Percentiles rank a stretch among this genome's conserved stretches.
phyloP scores from a whole-genome alignment of 1,140 invertebrate species.

The Grapholita molesta region DNA sequence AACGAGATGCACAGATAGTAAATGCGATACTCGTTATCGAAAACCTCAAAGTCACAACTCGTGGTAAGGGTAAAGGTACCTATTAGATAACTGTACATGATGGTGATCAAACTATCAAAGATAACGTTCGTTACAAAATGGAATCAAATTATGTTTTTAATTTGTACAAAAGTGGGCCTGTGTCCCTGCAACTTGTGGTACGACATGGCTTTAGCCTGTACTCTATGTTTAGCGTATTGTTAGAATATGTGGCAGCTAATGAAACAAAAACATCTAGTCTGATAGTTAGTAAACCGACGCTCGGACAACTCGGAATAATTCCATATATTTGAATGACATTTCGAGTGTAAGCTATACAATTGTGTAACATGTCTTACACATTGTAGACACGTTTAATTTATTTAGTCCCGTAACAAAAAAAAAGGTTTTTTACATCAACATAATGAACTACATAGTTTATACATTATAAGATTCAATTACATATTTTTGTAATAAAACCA shows the following conservation, averaged over 20 bases:
- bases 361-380: too few relatives aligned
- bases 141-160: background rate
- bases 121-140: background rate
- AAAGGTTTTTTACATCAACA: background rate
- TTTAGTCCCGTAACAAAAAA: background rate
- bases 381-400: too few relatives aligned
- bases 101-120: too few relatives aligned
- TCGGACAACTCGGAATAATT: background rate
- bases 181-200: background rate
- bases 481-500: conserved; percentile 10
- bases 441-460: background rate
- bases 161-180: background rate
- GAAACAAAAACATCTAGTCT: conserved; percentile 18
- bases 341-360: background rate
- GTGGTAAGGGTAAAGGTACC: too few relatives aligned
- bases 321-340: background rate
- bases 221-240: background rate
- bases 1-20: too few relatives aligned
- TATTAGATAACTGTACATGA: too few relatives aligned
- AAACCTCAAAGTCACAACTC: too few relatives aligned
- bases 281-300: background rate
- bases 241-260: background rate
- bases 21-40: too few relatives aligned
- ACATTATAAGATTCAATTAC: background rate
- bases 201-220: background rate